Base-by-base conservation (phyloP, 64 coral and sea anemone genomes). In the Pocillopora damicornis region DNA sequence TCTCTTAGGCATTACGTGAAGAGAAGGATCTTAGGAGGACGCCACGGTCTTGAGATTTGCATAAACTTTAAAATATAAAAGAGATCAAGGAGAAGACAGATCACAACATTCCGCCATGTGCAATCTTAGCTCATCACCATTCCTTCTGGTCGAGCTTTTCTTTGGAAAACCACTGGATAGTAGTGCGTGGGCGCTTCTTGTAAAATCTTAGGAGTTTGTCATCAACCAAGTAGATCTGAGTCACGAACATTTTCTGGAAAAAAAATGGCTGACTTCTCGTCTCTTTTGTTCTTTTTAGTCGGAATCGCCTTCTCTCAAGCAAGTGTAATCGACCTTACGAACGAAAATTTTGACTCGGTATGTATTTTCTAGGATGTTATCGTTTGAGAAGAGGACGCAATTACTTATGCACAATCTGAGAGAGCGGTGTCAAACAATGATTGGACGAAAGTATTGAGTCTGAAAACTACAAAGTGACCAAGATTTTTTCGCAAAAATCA, bases 271-370 rank as follows among this genome's bases (percentile, higher is more conserved):
- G 38, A 22, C 64, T 15, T 37, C 15, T 58, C 63, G 13, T 72
- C 58, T 5, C 35, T 93, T 78, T 12, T 93, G 26, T 74, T 93
- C 60, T 59, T 93, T 38, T 58, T 85, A 73, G 75, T 63, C 34
- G 61, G 74, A 51, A 23, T 89, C 73, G 42, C 20, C 83, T 42
- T 88, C 65, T 72, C 73, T 66, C 84, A 87, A 57, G 88, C 88
- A 15, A 87, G 90, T 20, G 92, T 94, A 75, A 38, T 94, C 58
- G 88, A 94, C 45, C 88, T 94, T 22, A 94, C 92, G 62, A 94
- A 37, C 45, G 82, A 87, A 25, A 94, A 94, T 87, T 94, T 94
- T 87, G 92, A 94, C 84, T 61, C 81, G 92, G 92, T 94, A 87
- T 87, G 88, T 90, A 81, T 58, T 20, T 51, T 69, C 15, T 36